These are phyloP conservation scores for Aquatica leii DNA, from an alignment of 2,888 invertebrate species.

Conservation along the genomic window DNA sequence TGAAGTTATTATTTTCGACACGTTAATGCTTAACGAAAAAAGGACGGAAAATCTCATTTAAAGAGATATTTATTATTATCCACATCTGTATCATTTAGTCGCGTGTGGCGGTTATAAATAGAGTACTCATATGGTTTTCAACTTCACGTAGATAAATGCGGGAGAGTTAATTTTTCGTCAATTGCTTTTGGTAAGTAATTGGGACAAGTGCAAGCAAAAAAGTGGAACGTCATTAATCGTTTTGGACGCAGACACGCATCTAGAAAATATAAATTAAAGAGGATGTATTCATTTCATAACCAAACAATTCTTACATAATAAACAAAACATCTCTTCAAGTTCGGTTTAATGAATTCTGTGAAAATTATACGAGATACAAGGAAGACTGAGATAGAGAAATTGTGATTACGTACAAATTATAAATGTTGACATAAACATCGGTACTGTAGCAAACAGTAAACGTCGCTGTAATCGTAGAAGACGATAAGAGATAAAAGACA, in stretches of 20 bases:
- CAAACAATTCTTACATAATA: conserved; percentile 1
- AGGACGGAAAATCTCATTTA: neutral
- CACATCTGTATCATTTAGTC: conserved; percentile 30
- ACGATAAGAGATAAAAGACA: too few species aligned
- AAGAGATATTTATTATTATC: conserved; percentile 16
- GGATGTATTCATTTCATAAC: conserved; percentile 4
- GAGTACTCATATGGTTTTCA: conserved; percentile 24
- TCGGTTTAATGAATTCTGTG: neutral
- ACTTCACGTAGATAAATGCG: conserved; percentile 27
- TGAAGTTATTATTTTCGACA: conserved; percentile 10
- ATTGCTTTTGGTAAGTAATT: neutral
- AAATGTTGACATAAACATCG: conserved; percentile 4
- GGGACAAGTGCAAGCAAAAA: neutral
- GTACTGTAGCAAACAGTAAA: too few species aligned
- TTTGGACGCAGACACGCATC: conserved; percentile 5
- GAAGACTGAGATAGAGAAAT: neutral
- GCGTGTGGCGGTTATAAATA: conserved; percentile 38
- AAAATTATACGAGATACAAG: conserved; percentile 5
- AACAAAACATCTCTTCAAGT: conserved; percentile 12
- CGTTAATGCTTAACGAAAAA: neutral
- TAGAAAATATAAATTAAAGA: conserved; percentile 8
- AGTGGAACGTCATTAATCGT: conserved; percentile 9
- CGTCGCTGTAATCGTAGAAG: too few species aligned
- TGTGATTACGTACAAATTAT: conserved; percentile 4
- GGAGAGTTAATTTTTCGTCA: conserved; percentile 8